Evolutionary conservation across 2,888 invertebrate species (phyloP).

Genomic region (Pinctada fucata): DNA sequence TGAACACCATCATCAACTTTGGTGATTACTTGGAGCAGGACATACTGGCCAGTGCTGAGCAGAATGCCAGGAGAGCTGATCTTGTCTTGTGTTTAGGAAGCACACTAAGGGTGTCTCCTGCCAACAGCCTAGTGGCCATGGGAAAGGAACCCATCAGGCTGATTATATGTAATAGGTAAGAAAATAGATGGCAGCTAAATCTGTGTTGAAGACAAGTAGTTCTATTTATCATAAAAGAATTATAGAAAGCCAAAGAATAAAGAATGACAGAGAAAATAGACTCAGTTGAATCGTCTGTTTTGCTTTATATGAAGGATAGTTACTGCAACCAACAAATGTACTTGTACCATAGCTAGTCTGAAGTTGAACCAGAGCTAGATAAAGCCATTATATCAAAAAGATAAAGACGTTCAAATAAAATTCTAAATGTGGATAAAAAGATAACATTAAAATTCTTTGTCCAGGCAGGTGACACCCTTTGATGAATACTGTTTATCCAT

Average conservation of each 20-base stretch:
- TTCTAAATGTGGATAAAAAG: no score
- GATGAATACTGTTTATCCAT: slow-evolving; percentile 30
- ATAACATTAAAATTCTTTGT: background rate
- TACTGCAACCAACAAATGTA: no score
- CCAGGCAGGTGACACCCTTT: slow-evolving; percentile 42
- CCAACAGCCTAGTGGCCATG: slow-evolving; percentile 65
- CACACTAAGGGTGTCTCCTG: slow-evolving; percentile 70
- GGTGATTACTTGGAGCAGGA: slow-evolving; percentile 69
- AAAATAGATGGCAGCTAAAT: background rate
- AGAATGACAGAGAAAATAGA: no score
- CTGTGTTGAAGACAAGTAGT: no score
- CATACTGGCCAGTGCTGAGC: slow-evolving; percentile 58
- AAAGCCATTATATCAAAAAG: no score
- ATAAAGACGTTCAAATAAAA: no score
- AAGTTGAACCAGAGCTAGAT: no score
- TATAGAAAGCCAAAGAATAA: no score
- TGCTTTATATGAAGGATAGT: no score
- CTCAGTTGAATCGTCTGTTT: no score
- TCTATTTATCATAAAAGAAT: no score
- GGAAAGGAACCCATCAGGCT: slow-evolving; percentile 59
- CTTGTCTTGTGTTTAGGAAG: slow-evolving; percentile 68
- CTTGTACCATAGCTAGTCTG: no score
- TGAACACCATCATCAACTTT: slow-evolving; percentile 74
- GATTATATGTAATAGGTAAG: slow-evolving; percentile 67
- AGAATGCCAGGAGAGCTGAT: slow-evolving; percentile 63